Conservation (phyloP, 2,888 invertebrate species). For the Agapetus fuscipes region DNA sequence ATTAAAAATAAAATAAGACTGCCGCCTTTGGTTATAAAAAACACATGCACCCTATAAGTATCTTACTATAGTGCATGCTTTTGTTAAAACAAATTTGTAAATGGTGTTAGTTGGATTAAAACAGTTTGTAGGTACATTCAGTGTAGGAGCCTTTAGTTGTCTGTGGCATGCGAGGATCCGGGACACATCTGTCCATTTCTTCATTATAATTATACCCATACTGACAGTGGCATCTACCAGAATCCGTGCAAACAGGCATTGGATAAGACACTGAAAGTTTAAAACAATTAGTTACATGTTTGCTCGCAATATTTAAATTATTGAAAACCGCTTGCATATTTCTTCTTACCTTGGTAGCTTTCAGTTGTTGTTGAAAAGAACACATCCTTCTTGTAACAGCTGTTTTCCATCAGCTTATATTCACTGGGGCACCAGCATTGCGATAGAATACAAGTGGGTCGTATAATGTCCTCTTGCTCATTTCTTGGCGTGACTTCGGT, state of each 20-base stretch:
- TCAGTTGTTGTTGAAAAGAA: constrained; percentile 15
- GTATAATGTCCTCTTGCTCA: constrained; percentile 2
- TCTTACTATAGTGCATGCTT: too few relatives aligned
- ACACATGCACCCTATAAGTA: too few relatives aligned
- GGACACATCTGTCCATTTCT: constrained; percentile 29
- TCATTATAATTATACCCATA: constrained; percentile 31
- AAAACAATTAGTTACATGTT: constrained; percentile 23
- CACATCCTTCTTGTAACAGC: constrained; percentile 28
- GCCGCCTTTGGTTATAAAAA: too few relatives aligned
- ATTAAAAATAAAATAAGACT: too few relatives aligned
- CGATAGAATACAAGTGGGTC: constrained; percentile 28
- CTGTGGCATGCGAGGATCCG: constrained; percentile 28
- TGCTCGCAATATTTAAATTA: too few relatives aligned
- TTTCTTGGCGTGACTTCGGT: too few relatives aligned
- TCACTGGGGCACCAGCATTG: constrained; percentile 41
- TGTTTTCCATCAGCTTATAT: constrained; percentile 42
- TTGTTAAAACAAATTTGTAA: too few relatives aligned
- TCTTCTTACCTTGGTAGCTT: background rate
- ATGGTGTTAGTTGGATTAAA: too few relatives aligned
- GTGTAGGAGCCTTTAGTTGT: constrained; percentile 36
- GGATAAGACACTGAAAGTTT: constrained; percentile 30
- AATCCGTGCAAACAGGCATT: constrained; percentile 34
- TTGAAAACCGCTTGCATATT: too few relatives aligned
- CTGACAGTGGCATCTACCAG: constrained; percentile 35
- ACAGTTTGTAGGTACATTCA: too few relatives aligned